Percentiles rank a stretch among this genome's conserved stretches.
Evolutionary conservation across 92 coral and sea anemone genomes (phyloP).

Genomic region (Plumapathes pennacea): DNA sequence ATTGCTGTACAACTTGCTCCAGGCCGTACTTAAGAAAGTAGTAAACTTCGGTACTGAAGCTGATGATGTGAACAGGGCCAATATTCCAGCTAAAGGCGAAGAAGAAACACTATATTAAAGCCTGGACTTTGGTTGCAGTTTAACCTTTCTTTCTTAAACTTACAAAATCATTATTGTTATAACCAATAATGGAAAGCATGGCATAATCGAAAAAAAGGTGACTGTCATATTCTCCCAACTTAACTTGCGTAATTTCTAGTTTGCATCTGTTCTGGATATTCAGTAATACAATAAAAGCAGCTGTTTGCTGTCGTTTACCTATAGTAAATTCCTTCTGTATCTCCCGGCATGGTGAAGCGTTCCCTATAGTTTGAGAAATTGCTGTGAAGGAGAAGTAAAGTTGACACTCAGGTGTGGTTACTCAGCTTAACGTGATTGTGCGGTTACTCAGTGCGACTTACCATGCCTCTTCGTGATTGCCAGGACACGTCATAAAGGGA

Average conservation of each 20-base stretch:
- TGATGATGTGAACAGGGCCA: constrained; percentile 94
- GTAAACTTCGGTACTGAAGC: constrained; percentile 91
- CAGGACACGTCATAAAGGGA: constrained; percentile 98
- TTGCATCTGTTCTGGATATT: no score
- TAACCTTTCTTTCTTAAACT: neutral
- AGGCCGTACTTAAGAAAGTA: constrained; percentile 74
- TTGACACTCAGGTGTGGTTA: neutral
- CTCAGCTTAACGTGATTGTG: neutral
- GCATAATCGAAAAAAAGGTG: neutral
- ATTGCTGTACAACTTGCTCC: constrained; percentile 80
- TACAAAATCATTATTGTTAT: neutral
- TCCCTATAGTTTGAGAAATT: constrained; percentile 93
- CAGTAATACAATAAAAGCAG: neutral
- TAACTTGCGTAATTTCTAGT: no score
- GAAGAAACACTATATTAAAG: neutral
- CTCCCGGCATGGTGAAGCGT: constrained; percentile 96
- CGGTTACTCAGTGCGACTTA: constrained; percentile 27
- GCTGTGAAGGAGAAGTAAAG: constrained; percentile 44
- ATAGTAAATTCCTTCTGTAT: constrained; percentile 77
- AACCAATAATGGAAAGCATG: no score
- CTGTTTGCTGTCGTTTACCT: constrained; percentile 52
- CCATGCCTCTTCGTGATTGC: constrained; percentile 90
- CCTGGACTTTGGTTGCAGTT: neutral
- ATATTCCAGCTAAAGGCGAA: constrained; percentile 77
- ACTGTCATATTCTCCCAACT: no score